A percentile compares a stretch with the other conserved stretches of the same genome.
These are phyloP conservation scores for Notocelia uddmanniana DNA, from an alignment of 2,888 invertebrate genomes.

Conservation along the genomic window DNA sequence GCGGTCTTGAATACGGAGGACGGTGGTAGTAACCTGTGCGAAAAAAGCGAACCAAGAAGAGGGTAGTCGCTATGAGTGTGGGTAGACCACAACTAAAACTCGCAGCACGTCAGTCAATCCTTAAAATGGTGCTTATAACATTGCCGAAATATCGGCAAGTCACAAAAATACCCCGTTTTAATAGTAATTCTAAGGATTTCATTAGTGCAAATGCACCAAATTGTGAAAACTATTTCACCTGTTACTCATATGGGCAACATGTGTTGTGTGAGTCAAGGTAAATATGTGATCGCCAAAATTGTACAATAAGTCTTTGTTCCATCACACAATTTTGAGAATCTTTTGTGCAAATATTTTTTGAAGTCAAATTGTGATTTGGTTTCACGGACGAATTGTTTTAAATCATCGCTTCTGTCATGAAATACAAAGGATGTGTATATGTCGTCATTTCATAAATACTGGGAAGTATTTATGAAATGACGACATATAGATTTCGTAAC, in stretches of 20 bases:
- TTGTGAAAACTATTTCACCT: slow-evolving; percentile 5
- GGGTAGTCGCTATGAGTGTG: too few relatives aligned
- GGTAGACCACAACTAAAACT: too few relatives aligned
- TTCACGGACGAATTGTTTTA: slow-evolving; percentile 36
- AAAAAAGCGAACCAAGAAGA: too few relatives aligned
- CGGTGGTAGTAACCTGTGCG: too few relatives aligned
- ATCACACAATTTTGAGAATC: slow-evolving; percentile 28
- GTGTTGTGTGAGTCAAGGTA: slow-evolving; percentile 18
- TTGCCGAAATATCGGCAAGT: too few relatives aligned
- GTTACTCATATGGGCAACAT: slow-evolving; percentile 7
- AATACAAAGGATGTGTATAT: slow-evolving; percentile 23
- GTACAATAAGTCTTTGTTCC: slow-evolving; percentile 16
- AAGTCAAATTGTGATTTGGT: slow-evolving; percentile 14
- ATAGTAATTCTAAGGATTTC: too few relatives aligned
- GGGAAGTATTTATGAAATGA: slow-evolving; percentile 37
- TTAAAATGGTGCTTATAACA: too few relatives aligned
- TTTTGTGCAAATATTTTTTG: slow-evolving; percentile 14
- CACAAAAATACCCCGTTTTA: too few relatives aligned
- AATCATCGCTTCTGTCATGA: slow-evolving; percentile 27
- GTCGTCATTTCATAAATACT: slow-evolving; percentile 7
- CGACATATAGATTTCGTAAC: slow-evolving; percentile 28
- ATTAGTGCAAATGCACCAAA: background rate
- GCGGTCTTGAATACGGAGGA: too few relatives aligned
- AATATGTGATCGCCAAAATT: slow-evolving; percentile 25
- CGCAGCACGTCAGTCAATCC: too few relatives aligned